phyloP scores from a whole-genome alignment of 1,140 invertebrate genomes.

The Penaeus indicus region DNA sequence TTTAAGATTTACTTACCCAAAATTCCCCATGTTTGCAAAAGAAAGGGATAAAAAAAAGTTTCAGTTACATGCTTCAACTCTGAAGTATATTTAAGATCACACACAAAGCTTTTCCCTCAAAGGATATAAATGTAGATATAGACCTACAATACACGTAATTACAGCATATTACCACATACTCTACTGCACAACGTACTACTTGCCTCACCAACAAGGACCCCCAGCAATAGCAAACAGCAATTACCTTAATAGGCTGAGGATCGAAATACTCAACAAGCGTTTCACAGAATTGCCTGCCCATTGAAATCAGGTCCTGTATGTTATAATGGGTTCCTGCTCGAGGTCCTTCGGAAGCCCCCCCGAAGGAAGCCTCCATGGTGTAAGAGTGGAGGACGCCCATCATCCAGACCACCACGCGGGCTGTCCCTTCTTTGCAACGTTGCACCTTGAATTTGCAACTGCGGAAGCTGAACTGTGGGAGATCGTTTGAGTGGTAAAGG shows the following conservation, averaged over 20 bases:
- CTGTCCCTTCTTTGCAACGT: constrained; percentile 92
- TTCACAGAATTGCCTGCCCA: constrained; percentile 92
- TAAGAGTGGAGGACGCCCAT: constrained; percentile 94
- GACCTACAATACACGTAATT: no score
- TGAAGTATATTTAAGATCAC: no score
- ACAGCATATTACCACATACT: no score
- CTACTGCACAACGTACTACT: background rate
- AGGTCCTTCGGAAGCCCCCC: constrained; percentile 80
- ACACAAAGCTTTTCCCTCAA: no score
- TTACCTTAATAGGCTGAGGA: constrained; percentile 86
- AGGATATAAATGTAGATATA: no score
- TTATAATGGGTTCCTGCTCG: constrained; percentile 89
- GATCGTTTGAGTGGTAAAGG: constrained; percentile 65
- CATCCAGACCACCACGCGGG: constrained; percentile 92
- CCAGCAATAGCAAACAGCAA: background rate
- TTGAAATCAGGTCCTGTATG: constrained; percentile 82
- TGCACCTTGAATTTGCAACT: constrained; percentile 94
- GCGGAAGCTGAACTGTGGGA: constrained; percentile 88
- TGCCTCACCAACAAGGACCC: background rate
- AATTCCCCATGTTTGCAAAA: no score
- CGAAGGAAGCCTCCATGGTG: constrained; percentile 94
- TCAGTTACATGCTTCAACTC: no score
- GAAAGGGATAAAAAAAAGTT: no score
- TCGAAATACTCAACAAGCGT: constrained; percentile 92
- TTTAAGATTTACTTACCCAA: no score